Evolutionary conservation across 2,888 invertebrate genomes (phyloP).

Genomic region (Agrotis ipsilon): DNA sequence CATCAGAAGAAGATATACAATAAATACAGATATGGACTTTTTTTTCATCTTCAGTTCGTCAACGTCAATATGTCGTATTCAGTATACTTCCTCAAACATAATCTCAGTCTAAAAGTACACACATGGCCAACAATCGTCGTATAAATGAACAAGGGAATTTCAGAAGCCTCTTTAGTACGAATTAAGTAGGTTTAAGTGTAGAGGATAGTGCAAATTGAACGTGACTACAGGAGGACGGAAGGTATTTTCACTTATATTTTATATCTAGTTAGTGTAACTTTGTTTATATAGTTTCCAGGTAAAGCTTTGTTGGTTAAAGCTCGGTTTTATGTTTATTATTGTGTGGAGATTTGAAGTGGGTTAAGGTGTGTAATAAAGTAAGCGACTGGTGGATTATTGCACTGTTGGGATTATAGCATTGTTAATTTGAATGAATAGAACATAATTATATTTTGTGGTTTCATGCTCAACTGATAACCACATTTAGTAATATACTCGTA

Average conservation of each 20-base stretch:
- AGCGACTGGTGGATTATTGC: conserved; percentile 1
- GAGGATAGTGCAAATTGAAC: conserved; percentile 76
- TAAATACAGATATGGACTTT: no score
- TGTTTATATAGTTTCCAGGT: conserved; percentile 50
- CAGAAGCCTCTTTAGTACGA: conserved; percentile 80
- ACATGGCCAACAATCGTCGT: conserved; percentile 78
- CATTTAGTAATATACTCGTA: no score
- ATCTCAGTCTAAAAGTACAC: conserved; percentile 69
- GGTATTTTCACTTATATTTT: conserved; percentile 59
- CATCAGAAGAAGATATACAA: not conserved
- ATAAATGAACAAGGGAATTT: conserved; percentile 82
- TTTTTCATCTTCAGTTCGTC: not conserved
- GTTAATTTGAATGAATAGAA: not conserved
- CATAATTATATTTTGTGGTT: not conserved
- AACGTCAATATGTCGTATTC: conserved; percentile 38
- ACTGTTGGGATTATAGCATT: not conserved
- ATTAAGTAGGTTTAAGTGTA: conserved; percentile 83
- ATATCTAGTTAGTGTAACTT: conserved; percentile 50
- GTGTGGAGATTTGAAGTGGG: conserved; percentile 32
- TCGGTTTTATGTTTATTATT: conserved; percentile 47
- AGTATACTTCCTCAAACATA: conserved; percentile 30
- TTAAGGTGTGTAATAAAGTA: conserved; percentile 26
- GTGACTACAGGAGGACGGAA: conserved; percentile 58
- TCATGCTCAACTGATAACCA: not conserved
- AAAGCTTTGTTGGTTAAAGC: conserved; percentile 44